Evolutionary conservation across 2,113 vertebrate genomes (phyloP).

Genomic region (Eonycteris spelaea): DNA sequence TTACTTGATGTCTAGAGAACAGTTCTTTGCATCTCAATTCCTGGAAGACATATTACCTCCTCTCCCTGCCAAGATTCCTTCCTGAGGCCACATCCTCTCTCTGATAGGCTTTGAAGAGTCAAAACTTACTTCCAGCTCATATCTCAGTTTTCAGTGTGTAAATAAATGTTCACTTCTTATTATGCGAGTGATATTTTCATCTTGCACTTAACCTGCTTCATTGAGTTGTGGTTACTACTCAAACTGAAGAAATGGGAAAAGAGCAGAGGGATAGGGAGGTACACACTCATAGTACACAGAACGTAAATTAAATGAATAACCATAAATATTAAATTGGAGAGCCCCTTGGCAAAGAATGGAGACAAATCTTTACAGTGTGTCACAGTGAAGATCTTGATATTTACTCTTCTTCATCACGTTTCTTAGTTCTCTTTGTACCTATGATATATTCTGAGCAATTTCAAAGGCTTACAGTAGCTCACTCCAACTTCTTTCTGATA

Average conservation of each 20-base stretch:
- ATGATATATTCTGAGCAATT: not conserved
- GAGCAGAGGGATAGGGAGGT: not conserved
- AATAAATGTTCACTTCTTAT: not conserved
- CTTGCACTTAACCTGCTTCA: not conserved
- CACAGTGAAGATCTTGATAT: not conserved
- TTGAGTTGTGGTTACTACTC: not conserved
- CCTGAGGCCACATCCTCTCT: accelerated
- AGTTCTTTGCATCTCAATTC: not conserved
- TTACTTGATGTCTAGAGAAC: not conserved
- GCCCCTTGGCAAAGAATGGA: not conserved
- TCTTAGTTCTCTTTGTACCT: not conserved
- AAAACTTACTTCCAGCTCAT: not conserved
- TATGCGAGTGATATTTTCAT: not conserved
- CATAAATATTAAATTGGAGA: not conserved
- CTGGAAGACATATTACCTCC: not conserved
- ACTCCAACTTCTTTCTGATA: not conserved
- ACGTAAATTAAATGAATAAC: not conserved
- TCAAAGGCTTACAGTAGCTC: not conserved
- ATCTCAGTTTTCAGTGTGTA: not conserved
- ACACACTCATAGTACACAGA: not conserved
- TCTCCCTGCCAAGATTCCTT: not conserved
- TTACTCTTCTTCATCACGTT: not conserved
- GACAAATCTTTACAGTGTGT: not conserved
- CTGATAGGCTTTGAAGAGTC: not conserved
- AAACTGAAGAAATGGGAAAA: not conserved